Evolutionary conservation across 2,888 invertebrate species (phyloP).

Genomic region (Sclerodermus sp.): DNA sequence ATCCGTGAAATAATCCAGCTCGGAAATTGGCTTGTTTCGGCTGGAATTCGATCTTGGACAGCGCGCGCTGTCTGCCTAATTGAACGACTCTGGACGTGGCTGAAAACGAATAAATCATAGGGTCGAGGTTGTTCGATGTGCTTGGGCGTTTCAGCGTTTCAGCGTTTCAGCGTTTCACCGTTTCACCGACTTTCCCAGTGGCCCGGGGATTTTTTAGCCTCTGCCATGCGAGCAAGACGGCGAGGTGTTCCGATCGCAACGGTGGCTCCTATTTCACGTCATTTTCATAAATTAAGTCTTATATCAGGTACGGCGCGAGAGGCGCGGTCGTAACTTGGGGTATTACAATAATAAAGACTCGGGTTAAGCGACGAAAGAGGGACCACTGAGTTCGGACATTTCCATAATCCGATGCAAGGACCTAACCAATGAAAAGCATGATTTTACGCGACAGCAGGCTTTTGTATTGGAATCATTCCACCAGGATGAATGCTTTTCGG

Average conservation of each 20-base stretch:
- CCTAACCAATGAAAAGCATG: slow-evolving; percentile 46
- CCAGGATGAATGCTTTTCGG: slow-evolving; percentile 15
- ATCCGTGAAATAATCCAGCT: too few relatives aligned
- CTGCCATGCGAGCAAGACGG: slow-evolving; percentile 11
- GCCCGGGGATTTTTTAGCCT: too few relatives aligned
- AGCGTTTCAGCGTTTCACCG: too few relatives aligned
- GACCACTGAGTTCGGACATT: slow-evolving; percentile 35
- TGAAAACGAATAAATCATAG: too few relatives aligned
- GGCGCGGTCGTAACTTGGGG: slow-evolving; percentile 47
- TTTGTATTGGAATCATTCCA: not conserved
- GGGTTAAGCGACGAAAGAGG: slow-evolving; percentile 33
- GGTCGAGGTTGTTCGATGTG: too few relatives aligned
- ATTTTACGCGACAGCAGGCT: slow-evolving; percentile 29
- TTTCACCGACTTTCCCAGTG: too few relatives aligned
- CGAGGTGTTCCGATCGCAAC: slow-evolving; percentile 14
- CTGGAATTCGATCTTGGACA: too few relatives aligned
- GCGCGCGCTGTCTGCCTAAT: too few relatives aligned
- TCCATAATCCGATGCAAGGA: slow-evolving; percentile 49
- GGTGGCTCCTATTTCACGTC: slow-evolving; percentile 41
- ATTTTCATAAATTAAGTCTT: slow-evolving; percentile 49
- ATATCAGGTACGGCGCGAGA: slow-evolving; percentile 38
- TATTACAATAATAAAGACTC: slow-evolving; percentile 56
- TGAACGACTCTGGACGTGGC: too few relatives aligned
- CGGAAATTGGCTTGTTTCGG: too few relatives aligned
- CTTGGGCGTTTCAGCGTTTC: slow-evolving; percentile 1